phyloP scores from a whole-genome alignment of 1,140 invertebrate species.

The Hyposmocoma kahamanoa region DNA sequence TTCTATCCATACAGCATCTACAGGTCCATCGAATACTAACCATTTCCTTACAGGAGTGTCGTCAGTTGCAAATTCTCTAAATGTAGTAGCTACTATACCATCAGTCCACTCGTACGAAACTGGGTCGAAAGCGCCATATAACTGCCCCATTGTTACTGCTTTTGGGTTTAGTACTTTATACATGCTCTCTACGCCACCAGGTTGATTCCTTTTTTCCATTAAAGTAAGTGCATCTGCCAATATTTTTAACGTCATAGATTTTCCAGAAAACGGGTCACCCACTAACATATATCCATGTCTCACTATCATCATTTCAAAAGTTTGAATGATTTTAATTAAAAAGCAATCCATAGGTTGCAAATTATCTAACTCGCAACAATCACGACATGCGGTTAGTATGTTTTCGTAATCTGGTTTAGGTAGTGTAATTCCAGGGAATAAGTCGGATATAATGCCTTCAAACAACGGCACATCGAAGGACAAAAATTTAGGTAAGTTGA shows the following conservation, averaged over 20 bases:
- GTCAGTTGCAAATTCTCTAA: constrained; percentile 80
- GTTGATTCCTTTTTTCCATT: constrained; percentile 75
- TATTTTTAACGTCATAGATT: constrained; percentile 83
- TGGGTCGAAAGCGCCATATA: constrained; percentile 93
- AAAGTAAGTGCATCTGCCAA: constrained; percentile 82
- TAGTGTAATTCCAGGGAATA: constrained; percentile 88
- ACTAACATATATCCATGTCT: constrained; percentile 96
- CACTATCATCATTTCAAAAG: constrained; percentile 95
- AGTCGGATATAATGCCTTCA: constrained; percentile 92
- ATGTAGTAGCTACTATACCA: constrained; percentile 87
- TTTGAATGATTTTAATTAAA: constrained; percentile 87
- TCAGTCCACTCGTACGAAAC: constrained; percentile 95
- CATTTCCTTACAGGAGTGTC: constrained; percentile 84
- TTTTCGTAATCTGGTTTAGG: constrained; percentile 84
- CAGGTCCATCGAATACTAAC: constrained; percentile 93
- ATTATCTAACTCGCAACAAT: constrained; percentile 77
- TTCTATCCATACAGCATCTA: constrained; percentile 97
- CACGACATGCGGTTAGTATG: constrained; percentile 74
- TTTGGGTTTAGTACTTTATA: constrained; percentile 93
- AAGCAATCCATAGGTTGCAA: constrained; percentile 82
- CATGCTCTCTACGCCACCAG: constrained; percentile 76
- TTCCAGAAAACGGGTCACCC: constrained; percentile 90
- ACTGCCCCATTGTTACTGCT: constrained; percentile 90
- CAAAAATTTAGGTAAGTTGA: constrained; percentile 95
- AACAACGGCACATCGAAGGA: constrained; percentile 92